Base-by-base conservation (phyloP, 2,113 vertebrate genomes). In the Athene cunicularia region DNA sequence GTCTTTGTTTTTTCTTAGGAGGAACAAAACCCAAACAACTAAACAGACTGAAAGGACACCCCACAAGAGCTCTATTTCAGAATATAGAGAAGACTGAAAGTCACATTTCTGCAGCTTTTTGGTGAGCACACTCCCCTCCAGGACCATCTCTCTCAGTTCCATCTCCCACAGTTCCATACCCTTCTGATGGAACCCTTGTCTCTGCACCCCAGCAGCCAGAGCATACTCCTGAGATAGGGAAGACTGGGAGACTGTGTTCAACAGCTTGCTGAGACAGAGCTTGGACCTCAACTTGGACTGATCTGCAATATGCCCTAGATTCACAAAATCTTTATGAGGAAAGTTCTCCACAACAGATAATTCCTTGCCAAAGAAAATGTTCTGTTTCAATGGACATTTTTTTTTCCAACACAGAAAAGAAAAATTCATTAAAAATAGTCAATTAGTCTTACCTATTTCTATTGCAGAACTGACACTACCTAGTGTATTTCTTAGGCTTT, bases 401-500 rank as follows among this genome's bases (percentile, higher is more conserved):
- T 86, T 66, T 86, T 66, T 32, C 28, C 19, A 80, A 15, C 26
- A 88, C 60, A 28, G 20, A n/a, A 76, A 43, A 53, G 4, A 76
- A 39, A 59, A 4, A 37, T 63, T 43, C 4, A 21, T 80, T 71
- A 41, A 86, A 95, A 94, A 50, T 15, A 53, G 11, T 14, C 6
- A 22, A 12, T 45, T 63, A 93, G 3, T 50, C 17, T 85, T 68
- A 47, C 7, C 13, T 8, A 23, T 55, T 82, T 80, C 24, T 41
- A 4, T 27, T 47, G 28, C 33, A 86, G 52, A 95, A 80, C 33
- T 45, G 22, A 28, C 14, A 39, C 15, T 56, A 27, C 14, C 3
- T 72, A 18, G 6, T 19, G 3, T 62, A 28, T 86, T 67, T 72
- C 39, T 90, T 67, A 28, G 28, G 16, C 37, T 96, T 96, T 97